These are phyloP conservation scores for Pentalonia nigronervosa DNA, from an alignment of 1,140 invertebrate species.

Conservation along the genomic window DNA sequence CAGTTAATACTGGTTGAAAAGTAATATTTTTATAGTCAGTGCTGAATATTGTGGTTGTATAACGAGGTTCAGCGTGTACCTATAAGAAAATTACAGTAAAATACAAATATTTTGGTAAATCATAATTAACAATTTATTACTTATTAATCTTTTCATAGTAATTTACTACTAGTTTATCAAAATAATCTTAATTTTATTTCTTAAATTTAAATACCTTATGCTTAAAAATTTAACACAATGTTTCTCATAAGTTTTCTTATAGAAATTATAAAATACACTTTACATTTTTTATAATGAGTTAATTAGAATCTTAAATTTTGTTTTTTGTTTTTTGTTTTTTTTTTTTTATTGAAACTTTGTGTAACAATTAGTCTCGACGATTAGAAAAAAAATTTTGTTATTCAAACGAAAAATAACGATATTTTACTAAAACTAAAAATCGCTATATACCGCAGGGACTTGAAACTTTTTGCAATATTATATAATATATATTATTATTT, in stretches of 20 bases:
- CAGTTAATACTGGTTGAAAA: slow-evolving; percentile 60
- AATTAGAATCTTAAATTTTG: no score
- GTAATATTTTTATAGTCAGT: slow-evolving; percentile 58
- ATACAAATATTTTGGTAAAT: background rate
- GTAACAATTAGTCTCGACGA: no score
- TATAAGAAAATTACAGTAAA: slow-evolving; percentile 23
- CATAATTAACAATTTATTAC: background rate
- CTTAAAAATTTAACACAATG: background rate
- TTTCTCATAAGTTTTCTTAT: background rate
- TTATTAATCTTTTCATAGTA: background rate
- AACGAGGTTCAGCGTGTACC: slow-evolving; percentile 58
- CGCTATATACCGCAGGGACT: no score
- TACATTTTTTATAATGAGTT: no score
- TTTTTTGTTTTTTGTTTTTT: no score
- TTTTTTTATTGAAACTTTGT: no score
- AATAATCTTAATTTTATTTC: background rate
- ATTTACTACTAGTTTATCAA: no score
- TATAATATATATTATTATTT: no score
- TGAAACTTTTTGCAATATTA: no score
- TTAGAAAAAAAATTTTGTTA: no score
- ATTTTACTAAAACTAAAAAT: no score
- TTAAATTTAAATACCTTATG: background rate
- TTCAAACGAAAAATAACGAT: no score
- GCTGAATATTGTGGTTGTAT: slow-evolving; percentile 60
- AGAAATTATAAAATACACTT: background rate